A percentile compares a stretch with the other conserved stretches of the same genome.
phyloP scores from a whole-genome alignment of 2,113 vertebrate species.

The Tupaia tana region DNA sequence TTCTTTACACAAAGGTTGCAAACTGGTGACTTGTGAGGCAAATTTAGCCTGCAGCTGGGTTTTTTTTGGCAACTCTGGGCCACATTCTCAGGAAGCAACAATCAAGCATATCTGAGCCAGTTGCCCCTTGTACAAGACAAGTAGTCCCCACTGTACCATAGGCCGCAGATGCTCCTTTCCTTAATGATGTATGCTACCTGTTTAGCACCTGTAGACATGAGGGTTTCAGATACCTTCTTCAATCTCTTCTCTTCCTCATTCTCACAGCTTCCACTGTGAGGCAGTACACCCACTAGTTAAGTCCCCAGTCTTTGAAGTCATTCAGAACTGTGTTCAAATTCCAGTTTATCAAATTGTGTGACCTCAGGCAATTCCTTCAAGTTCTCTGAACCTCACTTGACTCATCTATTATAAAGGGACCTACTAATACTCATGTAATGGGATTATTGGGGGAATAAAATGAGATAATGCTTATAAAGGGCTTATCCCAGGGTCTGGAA shows the following conservation, averaged over 20 bases:
- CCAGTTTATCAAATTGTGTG: background rate
- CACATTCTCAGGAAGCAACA: background rate
- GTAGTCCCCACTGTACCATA: background rate
- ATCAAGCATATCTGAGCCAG: background rate
- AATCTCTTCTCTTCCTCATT: background rate
- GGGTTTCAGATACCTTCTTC: background rate
- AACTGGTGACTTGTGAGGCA: background rate
- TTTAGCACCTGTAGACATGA: background rate
- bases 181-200: background rate
- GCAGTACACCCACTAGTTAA: background rate
- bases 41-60: background rate
- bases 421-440: background rate
- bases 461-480: background rate
- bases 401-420: background rate
- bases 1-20: background rate
- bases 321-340: background rate
- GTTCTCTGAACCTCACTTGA: background rate
- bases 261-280: background rate
- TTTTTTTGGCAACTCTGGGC: background rate
- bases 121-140: background rate
- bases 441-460: background rate
- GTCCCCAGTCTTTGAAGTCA: conserved; percentile 1
- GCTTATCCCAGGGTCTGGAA: no score
- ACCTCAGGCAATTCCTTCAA: background rate
- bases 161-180: background rate